Conservation (phyloP, 2,797 vertebrate genomes). For the Eleutherodactylus coqui region DNA sequence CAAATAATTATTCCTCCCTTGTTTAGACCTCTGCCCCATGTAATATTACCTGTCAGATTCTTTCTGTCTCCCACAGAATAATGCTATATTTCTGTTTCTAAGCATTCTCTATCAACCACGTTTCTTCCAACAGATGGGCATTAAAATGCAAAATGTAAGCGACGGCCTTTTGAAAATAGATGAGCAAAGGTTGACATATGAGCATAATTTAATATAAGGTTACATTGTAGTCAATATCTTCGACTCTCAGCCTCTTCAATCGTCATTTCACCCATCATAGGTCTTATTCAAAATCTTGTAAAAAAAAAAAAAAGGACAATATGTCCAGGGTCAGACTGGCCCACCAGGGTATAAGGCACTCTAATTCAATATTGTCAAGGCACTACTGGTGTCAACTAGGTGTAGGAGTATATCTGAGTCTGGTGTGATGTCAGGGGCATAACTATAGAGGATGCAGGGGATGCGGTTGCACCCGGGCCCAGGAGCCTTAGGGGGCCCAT, state of each 20-base stretch:
- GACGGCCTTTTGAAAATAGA: conserved; percentile 15
- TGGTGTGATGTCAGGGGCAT: too few species aligned
- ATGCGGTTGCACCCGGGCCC: too few species aligned
- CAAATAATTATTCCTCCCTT: conserved; percentile 5
- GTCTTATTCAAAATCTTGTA: neutral
- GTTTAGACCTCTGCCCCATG: neutral
- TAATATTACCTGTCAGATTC: conserved; percentile 22
- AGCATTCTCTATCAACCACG: neutral
- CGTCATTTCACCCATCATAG: neutral
- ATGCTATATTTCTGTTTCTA: neutral
- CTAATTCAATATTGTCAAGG: too few species aligned
- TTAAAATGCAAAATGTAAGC: conserved; percentile 36
- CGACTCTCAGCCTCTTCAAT: neutral
- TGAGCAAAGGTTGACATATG: neutral
- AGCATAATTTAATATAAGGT: neutral
- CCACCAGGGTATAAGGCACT: too few species aligned
- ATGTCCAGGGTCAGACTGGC: neutral
- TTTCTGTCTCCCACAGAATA: neutral
- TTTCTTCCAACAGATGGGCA: conserved; percentile 43
- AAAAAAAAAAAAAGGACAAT: too few species aligned
- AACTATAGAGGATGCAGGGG: too few species aligned
- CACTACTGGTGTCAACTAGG: too few species aligned
- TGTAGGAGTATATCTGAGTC: too few species aligned
- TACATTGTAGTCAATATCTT: neutral
- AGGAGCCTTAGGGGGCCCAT: too few species aligned